A percentile compares a stretch with the other conserved stretches of the same genome.
Conservation (phyloP, 1,140 invertebrate genomes). For the Drosophila guanche region DNA sequence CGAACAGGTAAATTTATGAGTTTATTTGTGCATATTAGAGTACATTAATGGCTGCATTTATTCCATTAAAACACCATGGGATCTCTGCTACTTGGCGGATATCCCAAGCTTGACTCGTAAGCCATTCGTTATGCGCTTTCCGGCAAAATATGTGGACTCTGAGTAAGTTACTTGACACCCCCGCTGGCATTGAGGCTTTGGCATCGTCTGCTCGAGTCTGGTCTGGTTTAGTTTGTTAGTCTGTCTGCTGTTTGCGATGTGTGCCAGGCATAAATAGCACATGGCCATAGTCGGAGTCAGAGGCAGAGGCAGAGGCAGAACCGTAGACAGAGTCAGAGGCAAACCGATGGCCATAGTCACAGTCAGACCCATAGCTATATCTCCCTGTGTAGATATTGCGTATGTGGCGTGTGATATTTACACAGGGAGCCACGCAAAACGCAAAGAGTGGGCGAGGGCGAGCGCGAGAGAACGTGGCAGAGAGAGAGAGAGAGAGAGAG, state of each 20-base stretch:
- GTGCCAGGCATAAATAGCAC: slow-evolving; percentile 58
- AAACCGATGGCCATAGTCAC: too few species aligned
- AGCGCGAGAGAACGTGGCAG: neutral
- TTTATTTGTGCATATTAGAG: too few species aligned
- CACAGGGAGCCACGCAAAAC: slow-evolving; percentile 36
- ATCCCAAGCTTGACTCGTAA: slow-evolving; percentile 32
- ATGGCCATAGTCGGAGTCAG: slow-evolving; percentile 11
- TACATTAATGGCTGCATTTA: too few species aligned
- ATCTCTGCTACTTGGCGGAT: neutral
- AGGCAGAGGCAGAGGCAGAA: too few species aligned
- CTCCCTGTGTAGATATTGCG: slow-evolving; percentile 46
- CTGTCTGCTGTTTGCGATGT: slow-evolving; percentile 44
- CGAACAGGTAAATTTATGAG: too few species aligned
- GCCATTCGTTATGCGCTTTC: slow-evolving; percentile 30
- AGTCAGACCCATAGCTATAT: too few species aligned
- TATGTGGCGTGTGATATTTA: slow-evolving; percentile 43
- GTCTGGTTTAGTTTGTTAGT: slow-evolving; percentile 12
- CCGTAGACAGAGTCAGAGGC: too few species aligned
- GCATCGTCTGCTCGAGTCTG: neutral
- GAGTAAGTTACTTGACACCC: slow-evolving; percentile 41
- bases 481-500: slow-evolving; percentile 1
- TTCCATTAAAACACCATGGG: too few species aligned
- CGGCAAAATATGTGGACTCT: slow-evolving; percentile 12
- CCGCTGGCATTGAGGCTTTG: neutral
- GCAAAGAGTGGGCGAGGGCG: neutral